These are phyloP conservation scores for Panthera leo DNA, from an alignment of 2,113 vertebrate genomes.

Conservation along the genomic window DNA sequence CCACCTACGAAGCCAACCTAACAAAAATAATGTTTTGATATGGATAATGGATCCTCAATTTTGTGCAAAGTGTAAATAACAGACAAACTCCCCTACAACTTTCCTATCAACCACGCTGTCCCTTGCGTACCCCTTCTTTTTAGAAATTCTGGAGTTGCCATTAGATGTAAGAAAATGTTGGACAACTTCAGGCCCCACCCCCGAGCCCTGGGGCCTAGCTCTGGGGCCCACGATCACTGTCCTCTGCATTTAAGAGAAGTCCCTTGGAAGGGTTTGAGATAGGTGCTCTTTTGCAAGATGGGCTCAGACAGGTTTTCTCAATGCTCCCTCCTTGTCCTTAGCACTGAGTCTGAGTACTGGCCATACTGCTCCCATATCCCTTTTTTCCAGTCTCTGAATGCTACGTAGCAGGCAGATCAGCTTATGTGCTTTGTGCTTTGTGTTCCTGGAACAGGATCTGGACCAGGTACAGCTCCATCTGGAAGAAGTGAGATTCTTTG, in stretches of 20 bases:
- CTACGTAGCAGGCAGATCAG: accelerated
- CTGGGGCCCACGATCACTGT: background rate
- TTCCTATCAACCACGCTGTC: background rate
- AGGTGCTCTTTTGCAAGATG: background rate
- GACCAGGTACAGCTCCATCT: conserved; percentile 92
- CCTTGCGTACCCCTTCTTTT: background rate
- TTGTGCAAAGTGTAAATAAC: conserved; percentile 25
- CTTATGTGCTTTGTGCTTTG: conserved; percentile 39
- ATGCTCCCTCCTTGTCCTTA: background rate
- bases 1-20: background rate
- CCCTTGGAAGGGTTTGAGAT: background rate
- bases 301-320: background rate
- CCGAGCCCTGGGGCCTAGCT: background rate
- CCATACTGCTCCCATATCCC: background rate
- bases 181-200: background rate
- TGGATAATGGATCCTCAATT: background rate
- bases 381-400: background rate
- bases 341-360: background rate
- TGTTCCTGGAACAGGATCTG: conserved; percentile 88
- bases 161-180: background rate
- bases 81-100: background rate
- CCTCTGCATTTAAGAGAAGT: background rate
- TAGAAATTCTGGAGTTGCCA: background rate
- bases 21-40: background rate
- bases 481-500: conserved; percentile 97